These are phyloP conservation scores for Ascaphus truei DNA, from an alignment of 2,113 vertebrate species.

Conservation along the genomic window DNA sequence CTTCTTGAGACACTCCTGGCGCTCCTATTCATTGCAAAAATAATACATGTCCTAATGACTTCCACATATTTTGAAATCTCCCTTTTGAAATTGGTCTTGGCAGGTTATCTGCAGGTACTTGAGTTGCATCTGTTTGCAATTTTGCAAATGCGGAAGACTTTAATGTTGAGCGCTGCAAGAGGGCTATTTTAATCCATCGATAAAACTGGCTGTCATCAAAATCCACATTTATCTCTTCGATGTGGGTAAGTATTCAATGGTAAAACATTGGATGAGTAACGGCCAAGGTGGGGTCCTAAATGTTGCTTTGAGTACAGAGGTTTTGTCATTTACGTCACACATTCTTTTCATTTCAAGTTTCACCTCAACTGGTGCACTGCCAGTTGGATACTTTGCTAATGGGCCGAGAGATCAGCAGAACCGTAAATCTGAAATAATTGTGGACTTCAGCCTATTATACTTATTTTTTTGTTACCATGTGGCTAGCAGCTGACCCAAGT, in stretches of 20 bases:
- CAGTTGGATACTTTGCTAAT: constrained; percentile 71
- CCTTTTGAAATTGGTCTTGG: constrained; percentile 99
- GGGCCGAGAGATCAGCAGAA: constrained; percentile 79
- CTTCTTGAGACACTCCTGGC: constrained; percentile 95
- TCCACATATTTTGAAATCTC: constrained; percentile 99
- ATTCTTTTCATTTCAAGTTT: constrained; percentile 57
- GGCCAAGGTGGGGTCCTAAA: constrained; percentile 64
- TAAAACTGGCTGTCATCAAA: constrained; percentile 88
- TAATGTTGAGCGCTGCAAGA: constrained; percentile 89
- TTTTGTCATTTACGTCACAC: too few species aligned
- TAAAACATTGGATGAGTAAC: constrained; percentile 73
- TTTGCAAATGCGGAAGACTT: constrained; percentile 99
- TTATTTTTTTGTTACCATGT: constrained; percentile 82
- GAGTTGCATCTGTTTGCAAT: constrained; percentile 99
- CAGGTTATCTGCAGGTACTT: constrained; percentile 99
- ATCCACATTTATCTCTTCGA: constrained; percentile 72
- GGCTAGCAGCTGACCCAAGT: constrained; percentile 95
- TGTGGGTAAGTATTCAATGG: constrained; percentile 75
- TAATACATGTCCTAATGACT: constrained; percentile 99
- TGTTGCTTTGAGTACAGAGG: constrained; percentile 60
- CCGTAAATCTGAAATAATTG: constrained; percentile 85
- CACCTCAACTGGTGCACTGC: constrained; percentile 49
- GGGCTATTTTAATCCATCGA: constrained; percentile 94
- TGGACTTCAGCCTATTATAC: constrained; percentile 79
- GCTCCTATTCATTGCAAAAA: constrained; percentile 98